Percentiles rank a stretch among this genome's conserved stretches.
These are phyloP conservation scores for Hafferia zeledoni DNA, from an alignment of 2,797 vertebrate species.

Conservation along the genomic window DNA sequence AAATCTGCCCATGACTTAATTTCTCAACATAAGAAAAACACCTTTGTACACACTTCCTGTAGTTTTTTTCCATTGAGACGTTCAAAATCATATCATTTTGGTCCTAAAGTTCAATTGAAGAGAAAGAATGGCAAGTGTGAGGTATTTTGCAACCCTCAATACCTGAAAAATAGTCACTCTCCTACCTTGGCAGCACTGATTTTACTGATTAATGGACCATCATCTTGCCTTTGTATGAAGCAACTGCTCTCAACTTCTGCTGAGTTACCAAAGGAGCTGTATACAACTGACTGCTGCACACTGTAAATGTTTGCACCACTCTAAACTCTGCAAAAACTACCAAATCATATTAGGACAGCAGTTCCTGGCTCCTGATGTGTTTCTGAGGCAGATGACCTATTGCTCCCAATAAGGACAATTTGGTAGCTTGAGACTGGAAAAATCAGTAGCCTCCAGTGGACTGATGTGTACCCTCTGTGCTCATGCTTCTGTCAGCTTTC, in stretches of 20 bases:
- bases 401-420: background rate
- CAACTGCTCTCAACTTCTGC: background rate
- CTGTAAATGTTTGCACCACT: background rate
- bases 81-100: background rate
- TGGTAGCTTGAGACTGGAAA: background rate
- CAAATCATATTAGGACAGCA: background rate
- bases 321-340: background rate
- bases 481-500: background rate
- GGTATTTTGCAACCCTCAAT: background rate
- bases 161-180: background rate
- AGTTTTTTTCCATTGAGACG: background rate
- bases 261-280: constrained; percentile 11
- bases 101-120: background rate
- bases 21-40: background rate
- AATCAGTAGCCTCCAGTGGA: background rate
- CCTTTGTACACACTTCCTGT: background rate
- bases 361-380: background rate
- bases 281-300: background rate
- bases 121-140: background rate
- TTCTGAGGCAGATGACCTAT: background rate
- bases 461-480: background rate
- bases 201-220: constrained; percentile 23
- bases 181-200: background rate
- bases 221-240: background rate
- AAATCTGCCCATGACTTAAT: background rate